A percentile compares a stretch with the other conserved stretches of the same genome.
Evolutionary conservation across 2,888 invertebrate species (phyloP).

Genomic region (Oligia latruncula): DNA sequence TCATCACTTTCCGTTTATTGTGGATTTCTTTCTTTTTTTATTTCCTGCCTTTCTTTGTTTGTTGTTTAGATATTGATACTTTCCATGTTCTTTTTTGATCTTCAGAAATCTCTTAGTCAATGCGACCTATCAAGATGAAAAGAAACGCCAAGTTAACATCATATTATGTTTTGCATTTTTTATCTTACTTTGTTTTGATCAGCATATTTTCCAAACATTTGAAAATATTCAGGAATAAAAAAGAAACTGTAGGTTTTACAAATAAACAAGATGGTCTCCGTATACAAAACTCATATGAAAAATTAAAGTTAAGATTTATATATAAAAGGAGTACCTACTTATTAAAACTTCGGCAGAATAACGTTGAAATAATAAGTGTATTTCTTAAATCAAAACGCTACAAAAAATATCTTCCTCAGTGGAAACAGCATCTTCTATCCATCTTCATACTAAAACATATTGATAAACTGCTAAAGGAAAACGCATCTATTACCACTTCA

Average conservation of each 20-base stretch:
- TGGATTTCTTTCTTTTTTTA: conserved; percentile 1
- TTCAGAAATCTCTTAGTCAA: neutral
- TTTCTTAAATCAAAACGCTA: neutral
- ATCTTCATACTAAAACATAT: neutral
- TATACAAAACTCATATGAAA: neutral
- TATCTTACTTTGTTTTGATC: neutral
- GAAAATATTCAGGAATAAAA: neutral
- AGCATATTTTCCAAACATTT: neutral
- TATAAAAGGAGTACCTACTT: neutral
- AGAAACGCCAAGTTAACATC: neutral
- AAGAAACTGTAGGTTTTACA: neutral
- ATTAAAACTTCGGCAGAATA: neutral
- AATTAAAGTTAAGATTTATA: neutral
- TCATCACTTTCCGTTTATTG: conserved; percentile 48
- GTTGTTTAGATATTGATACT: neutral
- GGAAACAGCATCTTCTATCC: neutral
- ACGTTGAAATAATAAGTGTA: neutral
- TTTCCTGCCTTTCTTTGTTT: neutral
- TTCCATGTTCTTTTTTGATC: neutral
- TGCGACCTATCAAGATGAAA: neutral
- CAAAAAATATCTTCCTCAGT: neutral
- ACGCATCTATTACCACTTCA: conserved; percentile 1
- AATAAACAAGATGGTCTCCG: neutral
- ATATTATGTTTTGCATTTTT: neutral
- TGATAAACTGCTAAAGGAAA: neutral